Percentiles rank a stretch among this genome's conserved stretches.
These are phyloP conservation scores for Enteromius unitaeniatus DNA, from an alignment of 2,797 vertebrate genomes.

Conservation along the genomic window DNA sequence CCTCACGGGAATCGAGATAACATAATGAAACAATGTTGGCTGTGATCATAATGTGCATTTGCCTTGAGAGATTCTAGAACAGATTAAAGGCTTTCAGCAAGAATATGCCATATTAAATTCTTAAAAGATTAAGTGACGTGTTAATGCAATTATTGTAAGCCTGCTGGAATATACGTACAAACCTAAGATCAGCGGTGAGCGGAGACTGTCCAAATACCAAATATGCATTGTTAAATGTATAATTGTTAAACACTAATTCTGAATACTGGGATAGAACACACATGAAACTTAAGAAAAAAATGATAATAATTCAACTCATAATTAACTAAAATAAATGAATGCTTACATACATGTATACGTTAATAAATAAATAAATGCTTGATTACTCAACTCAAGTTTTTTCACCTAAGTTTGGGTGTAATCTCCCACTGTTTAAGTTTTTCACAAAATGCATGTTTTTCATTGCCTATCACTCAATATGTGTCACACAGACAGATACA, in stretches of 20 bases:
- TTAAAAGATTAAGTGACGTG: slow-evolving; percentile 42
- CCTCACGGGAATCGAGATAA: not conserved
- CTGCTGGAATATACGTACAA: slow-evolving; percentile 13
- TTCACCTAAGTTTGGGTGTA: not conserved
- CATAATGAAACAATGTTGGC: slow-evolving; percentile 1
- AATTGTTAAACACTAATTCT: not conserved
- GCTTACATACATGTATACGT: not conserved
- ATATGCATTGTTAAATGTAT: not conserved
- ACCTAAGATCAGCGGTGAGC: not conserved
- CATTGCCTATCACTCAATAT: slow-evolving; percentile 16
- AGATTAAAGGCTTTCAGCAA: slow-evolving; percentile 41
- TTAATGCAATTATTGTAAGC: slow-evolving; percentile 36
- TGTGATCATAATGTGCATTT: slow-evolving; percentile 28
- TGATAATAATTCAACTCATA: not conserved
- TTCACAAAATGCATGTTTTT: slow-evolving; percentile 8
- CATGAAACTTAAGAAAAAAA: not conserved
- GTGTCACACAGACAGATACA: slow-evolving; percentile 13
- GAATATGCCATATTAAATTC: slow-evolving; percentile 33
- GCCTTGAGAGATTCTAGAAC: slow-evolving; percentile 28
- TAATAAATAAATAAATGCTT: not conserved
- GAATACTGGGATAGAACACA: not conserved
- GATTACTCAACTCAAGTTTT: not conserved
- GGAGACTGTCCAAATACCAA: not conserved
- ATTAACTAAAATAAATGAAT: not conserved
- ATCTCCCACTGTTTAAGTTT: slow-evolving; percentile 4